A percentile compares a stretch with the other conserved stretches of the same genome.
These are phyloP conservation scores for Coluber constrictor DNA, from an alignment of 2,797 vertebrate genomes.

Conservation along the genomic window DNA sequence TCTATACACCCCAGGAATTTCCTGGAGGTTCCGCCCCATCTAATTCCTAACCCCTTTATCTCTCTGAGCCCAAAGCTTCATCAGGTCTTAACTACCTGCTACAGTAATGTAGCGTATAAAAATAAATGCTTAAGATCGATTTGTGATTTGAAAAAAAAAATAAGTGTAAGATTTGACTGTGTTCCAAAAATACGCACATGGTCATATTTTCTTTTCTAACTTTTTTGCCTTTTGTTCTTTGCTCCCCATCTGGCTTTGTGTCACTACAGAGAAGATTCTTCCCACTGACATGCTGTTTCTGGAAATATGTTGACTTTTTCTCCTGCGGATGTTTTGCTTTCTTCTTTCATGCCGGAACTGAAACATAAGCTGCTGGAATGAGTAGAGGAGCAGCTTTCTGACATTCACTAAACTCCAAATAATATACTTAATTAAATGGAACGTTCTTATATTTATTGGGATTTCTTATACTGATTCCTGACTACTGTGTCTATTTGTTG, in stretches of 20 bases:
- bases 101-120: neutral
- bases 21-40: neutral
- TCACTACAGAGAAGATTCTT: slow-evolving; percentile 56
- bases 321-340: slow-evolving; percentile 66
- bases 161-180: neutral
- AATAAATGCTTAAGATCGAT: neutral
- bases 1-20: neutral
- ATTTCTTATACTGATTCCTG: slow-evolving; percentile 24
- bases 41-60: neutral
- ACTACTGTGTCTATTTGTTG: slow-evolving; percentile 4
- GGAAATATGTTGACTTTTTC: slow-evolving; percentile 70
- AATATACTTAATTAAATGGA: slow-evolving; percentile 48
- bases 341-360: slow-evolving; percentile 57
- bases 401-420: slow-evolving; percentile 27
- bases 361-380: slow-evolving; percentile 60
- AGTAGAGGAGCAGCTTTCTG: slow-evolving; percentile 38
- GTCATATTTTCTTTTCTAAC: slow-evolving; percentile 29
- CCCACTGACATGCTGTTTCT: slow-evolving; percentile 53
- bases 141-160: neutral
- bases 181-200: neutral
- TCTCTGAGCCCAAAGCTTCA: neutral
- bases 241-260: slow-evolving; percentile 50
- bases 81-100: neutral
- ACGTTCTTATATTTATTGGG: neutral
- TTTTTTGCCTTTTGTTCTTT: slow-evolving; percentile 57